phyloP scores from a whole-genome alignment of 1,140 invertebrate genomes.

The Thalassaphorura encarpata region DNA sequence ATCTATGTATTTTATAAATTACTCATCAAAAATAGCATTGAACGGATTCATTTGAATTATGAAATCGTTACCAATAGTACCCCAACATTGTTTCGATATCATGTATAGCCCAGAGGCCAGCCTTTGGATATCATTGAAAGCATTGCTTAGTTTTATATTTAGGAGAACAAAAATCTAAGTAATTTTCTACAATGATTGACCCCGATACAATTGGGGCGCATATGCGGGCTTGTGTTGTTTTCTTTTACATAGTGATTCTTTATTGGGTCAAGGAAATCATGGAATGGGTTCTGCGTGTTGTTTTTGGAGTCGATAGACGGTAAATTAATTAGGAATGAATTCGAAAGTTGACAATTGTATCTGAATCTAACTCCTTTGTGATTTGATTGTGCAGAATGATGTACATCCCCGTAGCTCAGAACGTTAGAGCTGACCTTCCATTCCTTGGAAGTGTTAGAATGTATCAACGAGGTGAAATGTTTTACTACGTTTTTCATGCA shows the following conservation, averaged over 20 bases:
- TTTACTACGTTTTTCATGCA: slow-evolving; percentile 10
- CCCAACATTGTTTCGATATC: too few relatives aligned
- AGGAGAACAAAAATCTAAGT: too few relatives aligned
- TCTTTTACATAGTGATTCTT: background rate
- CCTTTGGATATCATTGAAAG: too few relatives aligned
- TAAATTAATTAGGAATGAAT: background rate
- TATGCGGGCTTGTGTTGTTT: background rate
- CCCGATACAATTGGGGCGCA: too few relatives aligned
- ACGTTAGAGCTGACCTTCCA: background rate
- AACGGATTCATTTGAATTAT: too few relatives aligned
- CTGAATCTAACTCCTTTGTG: background rate
- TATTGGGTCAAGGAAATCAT: slow-evolving; percentile 4
- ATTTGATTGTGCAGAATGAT: slow-evolving; percentile 4
- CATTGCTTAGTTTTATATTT: too few relatives aligned
- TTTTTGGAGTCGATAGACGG: background rate
- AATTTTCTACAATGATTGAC: too few relatives aligned
- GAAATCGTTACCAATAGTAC: too few relatives aligned
- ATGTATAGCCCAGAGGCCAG: too few relatives aligned
- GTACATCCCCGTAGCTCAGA: slow-evolving; percentile 12
- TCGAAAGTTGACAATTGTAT: background rate
- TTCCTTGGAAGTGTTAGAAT: slow-evolving; percentile 8
- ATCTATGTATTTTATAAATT: too few relatives aligned
- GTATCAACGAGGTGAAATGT: slow-evolving; percentile 5
- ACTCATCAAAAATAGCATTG: too few relatives aligned
- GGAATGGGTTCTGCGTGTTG: slow-evolving; percentile 1